Base-by-base conservation (phyloP, 2,797 vertebrate species). In the Macrochelys suwanniensis region DNA sequence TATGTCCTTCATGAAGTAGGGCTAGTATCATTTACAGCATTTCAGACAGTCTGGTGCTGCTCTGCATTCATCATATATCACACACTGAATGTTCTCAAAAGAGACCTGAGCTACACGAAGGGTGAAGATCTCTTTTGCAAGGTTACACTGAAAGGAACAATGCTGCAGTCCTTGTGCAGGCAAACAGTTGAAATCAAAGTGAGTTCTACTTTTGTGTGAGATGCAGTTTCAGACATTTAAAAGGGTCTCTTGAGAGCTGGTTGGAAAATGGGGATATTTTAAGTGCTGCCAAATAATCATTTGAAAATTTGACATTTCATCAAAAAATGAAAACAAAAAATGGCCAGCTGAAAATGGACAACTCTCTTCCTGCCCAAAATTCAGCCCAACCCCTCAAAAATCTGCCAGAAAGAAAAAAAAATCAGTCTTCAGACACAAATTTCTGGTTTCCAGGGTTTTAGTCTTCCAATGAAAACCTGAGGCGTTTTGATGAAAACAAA, bases 11-110 rank as follows among this genome's bases (percentile, higher is more conserved):
- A 45, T 47, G 42, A 78, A 59, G 37, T 1, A 0, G 9, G 37
- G 49, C 45, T 87, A 80, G 9, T 89, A 31, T 65, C 79, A 89
- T 82, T 85, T 57, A 91, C 26, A 82, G 93, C 81, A 1, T 3
- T 9, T 68, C 53, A 50, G 37, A 92, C 68, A 50, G 25, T 17
- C 47, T 21, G 31, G 50, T 84, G 65, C 77, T 93, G 85, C 16
- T n/a, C n/a, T 16, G 3, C 49, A 87, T 80, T 17, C 3, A 49
- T 6, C 51, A 76, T 47, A 28, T 51, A 10, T 77, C 28, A 19
- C 1, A 37, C 56, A 8, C 9, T 9, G 89, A 82, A 61, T 51
- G 61, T 33, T 31, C 19, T 21, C 77, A 61, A 68, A 53, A 87
- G 23, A n/a, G 57, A 68, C 19, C 28, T 17, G 28, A 80, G 33